Evolutionary conservation across 2,113 vertebrate genomes (phyloP), one percentile per base, ranked within the genome.

Genomic region (Cynoglossus semilaevis): DNA sequence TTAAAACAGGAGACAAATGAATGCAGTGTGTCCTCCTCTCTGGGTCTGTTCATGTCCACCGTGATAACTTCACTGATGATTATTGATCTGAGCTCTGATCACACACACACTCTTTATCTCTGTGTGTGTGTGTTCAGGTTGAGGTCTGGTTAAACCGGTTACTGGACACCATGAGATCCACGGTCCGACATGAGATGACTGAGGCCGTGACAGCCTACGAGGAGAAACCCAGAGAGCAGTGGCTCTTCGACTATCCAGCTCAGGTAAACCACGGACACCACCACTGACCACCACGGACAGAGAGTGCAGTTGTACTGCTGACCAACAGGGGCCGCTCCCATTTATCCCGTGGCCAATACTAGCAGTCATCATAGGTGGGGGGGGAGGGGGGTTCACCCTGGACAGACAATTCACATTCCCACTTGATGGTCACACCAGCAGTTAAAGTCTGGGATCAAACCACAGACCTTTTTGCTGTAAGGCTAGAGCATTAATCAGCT

Each of bases 161-260:
- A 5, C 88, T 98, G 57, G 77, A 90, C 51, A 80, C 85, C 52
- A 96, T 98, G 97, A 92, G 91, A 43, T 85, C 90, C 44, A 94
- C 96, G 0, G 91, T 98, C 34, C 90, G 95, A 29, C 89, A 92
- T 0, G 85, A 92, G 82, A 92, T 98, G 94, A 88, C 89, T 0
- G 91, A 93, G 60, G 94, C 91, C 0, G 90, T 98, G 7, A 52
- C n/a, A 0, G 84, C 93, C 0, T 97, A 95, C 0, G 95, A 98
- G 66, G 94, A 97, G 50, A 98, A 96, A 70, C 90, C 92, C 0
- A 91, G 97, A 58, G 95, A 98, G 4, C 97, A 96, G 76, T 98
- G 87, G 85, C 62, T 88, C 63, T 85, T 87, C 42, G 87, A 88
- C 54, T 88, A 82, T 19, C 83, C 87, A 8, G 87, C 87, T 74